Evolutionary conservation across 2,888 invertebrate species (phyloP).

Genomic region (Parascotia fuliginaria): DNA sequence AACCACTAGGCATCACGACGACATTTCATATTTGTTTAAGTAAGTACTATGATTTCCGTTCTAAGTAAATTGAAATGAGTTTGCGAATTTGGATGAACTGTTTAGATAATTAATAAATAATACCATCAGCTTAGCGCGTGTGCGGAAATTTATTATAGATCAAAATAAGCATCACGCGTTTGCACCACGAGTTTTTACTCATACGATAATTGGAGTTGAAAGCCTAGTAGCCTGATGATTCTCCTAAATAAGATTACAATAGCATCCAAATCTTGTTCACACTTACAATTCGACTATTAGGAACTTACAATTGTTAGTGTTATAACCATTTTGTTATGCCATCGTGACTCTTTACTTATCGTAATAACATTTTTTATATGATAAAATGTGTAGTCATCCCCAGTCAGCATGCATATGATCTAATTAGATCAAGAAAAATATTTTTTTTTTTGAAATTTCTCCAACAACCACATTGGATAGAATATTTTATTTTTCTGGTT

Average conservation of each 20-base stretch:
- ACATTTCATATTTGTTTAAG: no score
- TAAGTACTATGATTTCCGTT: no score
- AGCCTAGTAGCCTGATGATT: background rate
- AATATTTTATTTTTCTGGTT: no score
- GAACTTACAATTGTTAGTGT: background rate
- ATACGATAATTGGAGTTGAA: background rate
- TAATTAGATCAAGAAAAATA: no score
- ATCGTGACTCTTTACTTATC: constrained; percentile 20
- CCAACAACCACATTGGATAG: no score
- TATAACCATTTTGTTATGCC: constrained; percentile 11
- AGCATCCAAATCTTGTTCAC: background rate
- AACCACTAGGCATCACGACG: no score
- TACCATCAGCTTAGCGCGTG: background rate
- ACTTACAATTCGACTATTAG: constrained; percentile 8
- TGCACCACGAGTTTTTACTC: background rate
- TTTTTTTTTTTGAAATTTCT: no score
- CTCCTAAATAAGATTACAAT: background rate
- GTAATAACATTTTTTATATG: no score
- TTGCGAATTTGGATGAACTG: background rate
- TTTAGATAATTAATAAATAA: background rate
- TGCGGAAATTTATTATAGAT: background rate
- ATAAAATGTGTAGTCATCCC: no score
- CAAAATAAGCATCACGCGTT: background rate
- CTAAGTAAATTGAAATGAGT: background rate
- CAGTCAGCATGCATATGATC: no score